A percentile compares a stretch with the other conserved stretches of the same genome.
Conservation (phyloP, 1,140 invertebrate species). For the Drosophila lowei region DNA sequence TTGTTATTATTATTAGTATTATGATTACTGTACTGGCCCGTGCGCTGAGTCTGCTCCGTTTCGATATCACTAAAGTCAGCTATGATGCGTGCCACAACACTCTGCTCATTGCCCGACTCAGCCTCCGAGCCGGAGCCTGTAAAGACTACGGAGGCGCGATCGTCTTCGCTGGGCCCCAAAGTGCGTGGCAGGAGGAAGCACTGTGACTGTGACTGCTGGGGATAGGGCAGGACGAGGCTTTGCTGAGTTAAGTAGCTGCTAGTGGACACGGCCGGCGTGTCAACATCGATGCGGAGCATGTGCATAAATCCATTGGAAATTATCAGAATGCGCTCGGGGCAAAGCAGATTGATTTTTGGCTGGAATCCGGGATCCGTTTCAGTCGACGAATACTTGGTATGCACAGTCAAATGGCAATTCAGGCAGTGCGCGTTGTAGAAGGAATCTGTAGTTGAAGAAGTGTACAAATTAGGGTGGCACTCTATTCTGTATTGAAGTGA, state of each 20-base stretch:
- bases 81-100: conserved; percentile 79
- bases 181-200: conserved; percentile 47
- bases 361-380: conserved; percentile 79
- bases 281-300: conserved; percentile 77
- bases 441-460: conserved; percentile 56
- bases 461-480: background rate
- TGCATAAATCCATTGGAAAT: conserved; percentile 82
- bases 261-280: conserved; percentile 57
- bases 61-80: conserved; percentile 82
- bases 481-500: too few species aligned
- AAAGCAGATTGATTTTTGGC: conserved; percentile 76
- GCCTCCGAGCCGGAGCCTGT: conserved; percentile 54
- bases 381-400: conserved; percentile 80
- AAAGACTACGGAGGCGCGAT: conserved; percentile 52
- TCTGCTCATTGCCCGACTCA: conserved; percentile 68
- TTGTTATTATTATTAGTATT: conserved; percentile 37
- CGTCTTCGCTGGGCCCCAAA: conserved; percentile 55
- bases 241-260: conserved; percentile 47
- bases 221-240: conserved; percentile 32
- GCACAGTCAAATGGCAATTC: conserved; percentile 82
- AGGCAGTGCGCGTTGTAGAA: conserved; percentile 77
- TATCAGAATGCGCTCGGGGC: conserved; percentile 77
- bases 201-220: conserved; percentile 17
- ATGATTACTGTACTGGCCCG: conserved; percentile 8
- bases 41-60: conserved; percentile 62